Base-by-base conservation (phyloP, 37 sponge, comb jelly and placozoan genomes). In the Eunapius fragilis region DNA sequence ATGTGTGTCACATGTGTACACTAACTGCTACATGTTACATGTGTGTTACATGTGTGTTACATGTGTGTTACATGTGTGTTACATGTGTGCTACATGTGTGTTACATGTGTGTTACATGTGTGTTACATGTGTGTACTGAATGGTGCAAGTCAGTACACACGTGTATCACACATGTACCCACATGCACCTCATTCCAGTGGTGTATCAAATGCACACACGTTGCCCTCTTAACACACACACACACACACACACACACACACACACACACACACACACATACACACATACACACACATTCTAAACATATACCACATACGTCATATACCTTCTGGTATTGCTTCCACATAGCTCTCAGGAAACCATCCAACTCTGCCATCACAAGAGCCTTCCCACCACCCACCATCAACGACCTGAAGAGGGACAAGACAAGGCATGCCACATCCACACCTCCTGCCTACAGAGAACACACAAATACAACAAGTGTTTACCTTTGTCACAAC, bases 311-410 rank as follows among this genome's bases (percentile, higher is more conserved):
- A 27, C 25, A 70, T 7, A 28, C 25, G 9, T 4, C 31, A 31
- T 76, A 45, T 80, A 92, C 93, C 93, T 87, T 76, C 74, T 32
- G 89, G 37, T 19, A 94, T 38, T 27, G 90, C 92, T 76, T 87
- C 86, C 36, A 95, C 98, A 67, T 95, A 91, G 87, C 91, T 92
- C 25, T 94, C 95, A 38, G 98, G 98, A 75, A 97, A 97, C 98
- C 98, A 97, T 7, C 98, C 98, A n/a, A 70, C 85, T 37, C 78
- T 77, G 27, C 85, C 93, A 22, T 93, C 80, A 58, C 85, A 88
- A 17, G 73, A 36, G 2, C 98, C 98, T 83, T 97, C 96, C 98
- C 98, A 97, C 98, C 98, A 97, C 11, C 94, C 96, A n/a, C 96
- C 96, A 45, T 95, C 96, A 67, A 97, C 87, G 2, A 84, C 6